phyloP scores from a whole-genome alignment of 2,888 invertebrate species.

The Sarcophaga subvicina region DNA sequence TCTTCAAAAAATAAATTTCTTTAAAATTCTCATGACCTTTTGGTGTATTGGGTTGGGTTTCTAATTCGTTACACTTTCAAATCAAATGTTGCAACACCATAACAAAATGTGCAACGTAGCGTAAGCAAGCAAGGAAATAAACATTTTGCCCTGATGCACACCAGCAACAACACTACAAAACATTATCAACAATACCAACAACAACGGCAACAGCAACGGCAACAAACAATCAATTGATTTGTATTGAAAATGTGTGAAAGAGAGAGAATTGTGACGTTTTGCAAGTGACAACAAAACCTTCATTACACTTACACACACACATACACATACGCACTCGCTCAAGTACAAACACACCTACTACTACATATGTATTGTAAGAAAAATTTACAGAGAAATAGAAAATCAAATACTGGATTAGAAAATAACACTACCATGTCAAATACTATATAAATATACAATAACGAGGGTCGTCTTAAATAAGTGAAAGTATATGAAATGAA shows the following conservation, averaged over 20 bases:
- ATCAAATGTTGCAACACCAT: conserved; percentile 20
- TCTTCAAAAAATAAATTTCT: neutral
- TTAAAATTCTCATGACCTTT: neutral
- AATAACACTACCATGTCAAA: neutral
- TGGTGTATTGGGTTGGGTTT: conserved; percentile 18
- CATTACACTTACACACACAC: conserved; percentile 23
- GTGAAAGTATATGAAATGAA: no score
- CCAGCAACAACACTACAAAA: conserved; percentile 33
- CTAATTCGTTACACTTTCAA: conserved; percentile 34
- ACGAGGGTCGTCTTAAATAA: neutral
- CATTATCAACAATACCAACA: conserved; percentile 7
- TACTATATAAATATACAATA: neutral
- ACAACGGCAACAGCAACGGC: neutral
- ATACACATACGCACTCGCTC: no score
- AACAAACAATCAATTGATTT: no score
- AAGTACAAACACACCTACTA: no score
- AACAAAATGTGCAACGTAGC: conserved; percentile 55
- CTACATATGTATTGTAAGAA: no score
- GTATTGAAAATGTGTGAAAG: conserved; percentile 9
- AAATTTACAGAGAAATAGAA: neutral
- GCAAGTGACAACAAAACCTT: conserved; percentile 44
- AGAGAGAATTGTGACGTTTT: conserved; percentile 56
- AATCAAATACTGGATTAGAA: neutral
- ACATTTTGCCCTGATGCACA: conserved; percentile 61
- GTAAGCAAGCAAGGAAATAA: conserved; percentile 59